A percentile compares a stretch with the other conserved stretches of the same genome.
Conservation (phyloP, 2,113 vertebrate genomes). For the Stigmatopora nigra region DNA sequence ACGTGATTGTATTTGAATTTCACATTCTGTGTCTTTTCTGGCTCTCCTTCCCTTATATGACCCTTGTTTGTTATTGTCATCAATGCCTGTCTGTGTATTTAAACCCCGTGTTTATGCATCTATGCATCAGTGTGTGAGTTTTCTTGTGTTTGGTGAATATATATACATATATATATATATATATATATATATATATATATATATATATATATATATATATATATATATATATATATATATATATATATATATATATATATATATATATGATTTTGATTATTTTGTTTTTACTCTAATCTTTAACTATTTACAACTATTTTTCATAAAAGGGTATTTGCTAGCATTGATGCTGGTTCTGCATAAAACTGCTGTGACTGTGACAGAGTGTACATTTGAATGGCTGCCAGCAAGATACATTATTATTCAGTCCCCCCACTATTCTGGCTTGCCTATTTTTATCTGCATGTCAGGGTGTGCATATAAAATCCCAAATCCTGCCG, state of each 20-base stretch:
- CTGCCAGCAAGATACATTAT: conserved; percentile 64
- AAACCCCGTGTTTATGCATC: no score
- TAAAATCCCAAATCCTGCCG: conserved; percentile 49
- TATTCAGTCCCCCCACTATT: conserved; percentile 54
- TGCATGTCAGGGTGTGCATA: conserved; percentile 47
- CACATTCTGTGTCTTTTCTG: no score
- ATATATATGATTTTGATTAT: conserved; percentile 24
- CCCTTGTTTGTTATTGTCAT: no score
- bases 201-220: no score
- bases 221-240: no score
- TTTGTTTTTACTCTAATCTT: conserved; percentile 22
- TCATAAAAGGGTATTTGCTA: conserved; percentile 38
- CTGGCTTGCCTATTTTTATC: conserved; percentile 59
- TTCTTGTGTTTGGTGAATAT: no score
- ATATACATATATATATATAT: no score
- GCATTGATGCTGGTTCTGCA: conserved; percentile 55
- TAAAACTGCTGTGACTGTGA: conserved; percentile 31
- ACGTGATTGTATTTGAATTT: no score
- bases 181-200: no score
- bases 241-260: conserved; percentile 6
- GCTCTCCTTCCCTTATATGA: no score
- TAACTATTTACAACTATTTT: conserved; percentile 11
- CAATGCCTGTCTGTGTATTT: no score
- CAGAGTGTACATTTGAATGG: conserved; percentile 57
- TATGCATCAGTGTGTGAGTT: no score